Conservation (phyloP, 2,888 invertebrate species). For the Dione juno region DNA sequence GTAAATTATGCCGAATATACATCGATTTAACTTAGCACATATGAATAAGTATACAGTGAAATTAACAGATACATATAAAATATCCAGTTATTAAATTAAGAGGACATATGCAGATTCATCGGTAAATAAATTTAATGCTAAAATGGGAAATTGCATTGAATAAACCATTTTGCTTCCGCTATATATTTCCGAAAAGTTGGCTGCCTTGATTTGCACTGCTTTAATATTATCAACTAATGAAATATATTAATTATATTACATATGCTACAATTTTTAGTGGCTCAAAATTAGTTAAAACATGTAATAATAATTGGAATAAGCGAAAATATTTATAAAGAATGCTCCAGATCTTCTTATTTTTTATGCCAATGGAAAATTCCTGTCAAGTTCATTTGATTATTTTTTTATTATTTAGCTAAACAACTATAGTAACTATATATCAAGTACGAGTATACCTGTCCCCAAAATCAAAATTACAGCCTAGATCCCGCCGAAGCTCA, state of each 20-base stretch:
- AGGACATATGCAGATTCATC: slow-evolving; percentile 50
- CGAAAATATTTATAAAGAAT: too few relatives aligned
- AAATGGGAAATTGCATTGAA: slow-evolving; percentile 58
- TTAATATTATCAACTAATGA: not conserved
- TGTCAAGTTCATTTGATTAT: too few relatives aligned
- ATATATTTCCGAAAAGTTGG: slow-evolving; percentile 21
- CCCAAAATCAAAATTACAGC: too few relatives aligned
- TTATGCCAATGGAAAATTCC: too few relatives aligned
- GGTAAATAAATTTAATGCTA: slow-evolving; percentile 50
- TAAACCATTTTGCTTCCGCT: slow-evolving; percentile 48
- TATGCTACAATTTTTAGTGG: too few relatives aligned
- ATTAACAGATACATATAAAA: slow-evolving; percentile 30
- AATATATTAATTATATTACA: not conserved
- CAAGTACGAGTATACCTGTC: too few relatives aligned
- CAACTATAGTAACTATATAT: too few relatives aligned
- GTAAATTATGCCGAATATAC: slow-evolving; percentile 10
- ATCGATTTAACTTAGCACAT: slow-evolving; percentile 22
- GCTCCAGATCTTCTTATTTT: too few relatives aligned
- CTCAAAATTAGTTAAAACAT: too few relatives aligned
- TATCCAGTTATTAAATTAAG: slow-evolving; percentile 63
- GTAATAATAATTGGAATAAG: too few relatives aligned
- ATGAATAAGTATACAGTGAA: slow-evolving; percentile 33
- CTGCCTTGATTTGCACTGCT: slow-evolving; percentile 8
- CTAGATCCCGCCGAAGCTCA: too few relatives aligned
- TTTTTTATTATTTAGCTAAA: too few relatives aligned